Base-by-base conservation (phyloP, 64 coral and sea anemone genomes). In the Dendronephthya gigantea region DNA sequence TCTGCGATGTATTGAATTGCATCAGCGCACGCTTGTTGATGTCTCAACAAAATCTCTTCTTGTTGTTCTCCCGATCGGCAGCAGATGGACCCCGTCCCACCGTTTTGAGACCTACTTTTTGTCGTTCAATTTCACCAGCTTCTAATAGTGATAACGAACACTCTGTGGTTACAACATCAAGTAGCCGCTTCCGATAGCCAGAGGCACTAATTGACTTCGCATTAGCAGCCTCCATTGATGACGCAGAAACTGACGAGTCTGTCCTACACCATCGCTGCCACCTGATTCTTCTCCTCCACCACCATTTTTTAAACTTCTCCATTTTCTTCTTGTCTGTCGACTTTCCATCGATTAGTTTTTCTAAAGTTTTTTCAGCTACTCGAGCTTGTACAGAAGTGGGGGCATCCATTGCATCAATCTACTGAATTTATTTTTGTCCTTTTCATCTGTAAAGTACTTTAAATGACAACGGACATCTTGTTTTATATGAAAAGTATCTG, bases 301-400 rank as follows among this genome's bases (percentile, higher is more conserved):
- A 88, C 75, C 87, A 88, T 59, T 88, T 88, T 49, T 88, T 88
- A 48, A 88, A 82, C 31, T 88, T 88, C 49, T 82, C 28, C 87
- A 88, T 88, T 30, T 43, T 88, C 36, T 48, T 66, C 39, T 48
- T 31, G 50, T 83, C 39, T 19, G 33, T 86, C 35, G 75, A 36
- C 41, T 40, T 25, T 58, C 37, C 82, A 22, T 82, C 62, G 40
- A 90, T 86, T 31, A 55, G 48, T 56, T 35, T 59, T 51, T 90
- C 89, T 41, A 90, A 41, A 12, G 40, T 70, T 41, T 65, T 29
- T 62, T 83, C 69, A 43, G 89, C 89, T 30, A 83, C 43, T 83
- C 83, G 41, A 39, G 89, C 84, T 79, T 90, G 34, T 13, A 83
- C 68, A 7, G 89, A 86, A 22, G 89, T 90, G 12, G 45, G 36